Conservation (phyloP, 2,797 vertebrate genomes). For the Pogonophryne albipinna region DNA sequence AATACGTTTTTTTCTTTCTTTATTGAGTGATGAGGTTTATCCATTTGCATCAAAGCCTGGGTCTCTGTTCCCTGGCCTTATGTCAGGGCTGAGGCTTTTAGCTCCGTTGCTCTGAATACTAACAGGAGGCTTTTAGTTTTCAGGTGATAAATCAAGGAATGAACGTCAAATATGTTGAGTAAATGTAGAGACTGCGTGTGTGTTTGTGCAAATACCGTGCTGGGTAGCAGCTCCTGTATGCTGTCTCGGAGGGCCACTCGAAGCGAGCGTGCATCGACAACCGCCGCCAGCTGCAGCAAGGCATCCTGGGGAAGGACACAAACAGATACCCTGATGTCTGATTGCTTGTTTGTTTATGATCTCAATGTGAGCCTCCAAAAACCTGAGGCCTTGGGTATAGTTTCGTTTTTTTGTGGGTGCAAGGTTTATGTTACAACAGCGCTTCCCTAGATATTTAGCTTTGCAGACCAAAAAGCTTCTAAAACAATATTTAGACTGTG, state of each 20-base stretch:
- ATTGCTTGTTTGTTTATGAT: constrained; percentile 60
- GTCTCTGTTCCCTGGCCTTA: constrained; percentile 29
- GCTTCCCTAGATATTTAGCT: constrained; percentile 51
- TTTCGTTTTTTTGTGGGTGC: constrained; percentile 38
- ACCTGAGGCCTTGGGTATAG: constrained; percentile 46
- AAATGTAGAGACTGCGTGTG: constrained; percentile 22
- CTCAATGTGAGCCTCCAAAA: constrained; percentile 37
- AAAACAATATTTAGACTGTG: constrained; percentile 62
- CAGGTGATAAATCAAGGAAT: constrained; percentile 34
- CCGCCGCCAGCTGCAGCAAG: constrained; percentile 91
- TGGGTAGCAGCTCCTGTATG: constrained; percentile 87
- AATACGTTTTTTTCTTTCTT: constrained; percentile 45
- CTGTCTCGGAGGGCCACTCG: constrained; percentile 89
- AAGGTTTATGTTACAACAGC: constrained; percentile 47
- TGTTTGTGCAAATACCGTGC: constrained; percentile 85
- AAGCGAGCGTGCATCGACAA: constrained; percentile 84
- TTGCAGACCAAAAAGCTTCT: constrained; percentile 52
- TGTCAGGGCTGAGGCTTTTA: constrained; percentile 17
- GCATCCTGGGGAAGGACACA: constrained; percentile 88
- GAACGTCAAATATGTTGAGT: constrained; percentile 33
- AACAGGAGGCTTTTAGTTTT: constrained; percentile 28
- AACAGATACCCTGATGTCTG: constrained; percentile 62
- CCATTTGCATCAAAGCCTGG: constrained; percentile 32
- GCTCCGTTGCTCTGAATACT: constrained; percentile 26
- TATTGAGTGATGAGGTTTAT: constrained; percentile 49